Evolutionary conservation across 2,888 invertebrate genomes (phyloP).

Genomic region (Caenorhabditis imperialis): DNA sequence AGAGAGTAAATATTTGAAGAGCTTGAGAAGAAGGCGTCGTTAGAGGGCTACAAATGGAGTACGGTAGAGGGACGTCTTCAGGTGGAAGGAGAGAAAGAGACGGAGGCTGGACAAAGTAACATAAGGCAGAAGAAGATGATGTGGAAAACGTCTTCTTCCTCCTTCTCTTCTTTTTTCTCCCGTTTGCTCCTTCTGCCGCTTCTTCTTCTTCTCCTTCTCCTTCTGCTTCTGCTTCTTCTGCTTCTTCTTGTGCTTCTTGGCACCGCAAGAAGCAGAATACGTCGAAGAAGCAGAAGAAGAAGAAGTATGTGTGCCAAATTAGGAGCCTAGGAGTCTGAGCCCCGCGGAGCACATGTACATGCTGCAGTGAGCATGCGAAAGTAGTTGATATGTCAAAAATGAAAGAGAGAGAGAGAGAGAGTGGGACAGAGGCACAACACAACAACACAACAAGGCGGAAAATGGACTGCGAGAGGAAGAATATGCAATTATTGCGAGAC

Average conservation of each 20-base stretch:
- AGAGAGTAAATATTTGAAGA: conserved; percentile 30
- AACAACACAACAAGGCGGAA: no score
- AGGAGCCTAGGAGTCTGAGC: conserved; percentile 21
- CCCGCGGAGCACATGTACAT: background rate
- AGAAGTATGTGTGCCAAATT: conserved; percentile 44
- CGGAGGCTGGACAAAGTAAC: conserved; percentile 21
- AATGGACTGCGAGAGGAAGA: conserved; percentile 15
- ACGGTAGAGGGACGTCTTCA: no score
- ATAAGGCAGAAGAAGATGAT: conserved; percentile 24
- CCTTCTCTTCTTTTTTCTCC: conserved; percentile 16
- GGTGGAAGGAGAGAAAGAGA: conserved; percentile 13
- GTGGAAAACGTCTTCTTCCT: conserved; percentile 32
- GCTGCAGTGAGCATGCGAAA: background rate
- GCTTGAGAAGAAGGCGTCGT: no score
- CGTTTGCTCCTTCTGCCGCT: conserved; percentile 1
- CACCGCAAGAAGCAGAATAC: conserved; percentile 9
- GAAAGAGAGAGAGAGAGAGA: conserved; percentile 2
- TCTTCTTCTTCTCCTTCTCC: conserved; percentile 1
- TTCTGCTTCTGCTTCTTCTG: conserved; percentile 4
- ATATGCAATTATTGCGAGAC: conserved; percentile 53
- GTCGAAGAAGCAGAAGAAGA: conserved; percentile 33
- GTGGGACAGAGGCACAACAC: background rate
- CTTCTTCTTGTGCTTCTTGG: conserved; percentile 28
- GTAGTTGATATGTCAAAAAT: conserved; percentile 43
- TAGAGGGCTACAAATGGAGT: conserved; percentile 10